Evolutionary conservation across 1,140 invertebrate species (phyloP), one percentile per base, ranked within the genome.

Genomic region (Panagrolaimus sp.): DNA sequence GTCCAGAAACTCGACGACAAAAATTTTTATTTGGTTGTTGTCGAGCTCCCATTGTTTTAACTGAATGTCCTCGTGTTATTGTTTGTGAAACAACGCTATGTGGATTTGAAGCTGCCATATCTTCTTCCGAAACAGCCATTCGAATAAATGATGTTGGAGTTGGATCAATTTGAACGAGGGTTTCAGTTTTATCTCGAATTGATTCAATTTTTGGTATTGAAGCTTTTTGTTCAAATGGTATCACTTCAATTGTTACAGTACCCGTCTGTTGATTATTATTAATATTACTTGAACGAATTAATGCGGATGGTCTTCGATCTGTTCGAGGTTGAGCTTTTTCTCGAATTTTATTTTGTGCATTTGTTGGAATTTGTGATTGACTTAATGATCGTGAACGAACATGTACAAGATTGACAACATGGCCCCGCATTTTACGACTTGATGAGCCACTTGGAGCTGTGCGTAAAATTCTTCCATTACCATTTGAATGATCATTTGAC

Each of bases 331-430:
- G 23, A 27, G 42, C 16, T 48, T 27, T n/a, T 47, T 45, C 43
- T 25, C 44, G 44, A 9, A 44, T 11, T 14, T 46, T 43, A 42
- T 9, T 27, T 23, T 25, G 20, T 27, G 67, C 42, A 47, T n/a
- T 46, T 38, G 53, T 25, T 20, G 72, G 73, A 51, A 78, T 16
- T 63, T 78, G 68, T 7, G 75, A 62, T 27, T 76, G 75, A 51
- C 71, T 77, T 27, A 77, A 48, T 9, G 76, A 77, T 23, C 70
- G 74, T 11, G 77, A 79, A 1, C 76, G 74, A 31, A 77, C 76
- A 48, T 77, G 76, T 8, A 77, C 77, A 8, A 77, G 64, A 48
- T 77, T 77, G 0, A 77, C 77, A 23, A 77, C 43, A 47, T 77
- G 77, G 14, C 73, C 65, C 11, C 65, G 44, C 20, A 46, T 64